Percentiles rank a stretch among this genome's conserved stretches.
Conservation (phyloP, 2,888 invertebrate species). For the Buathra laborator region DNA sequence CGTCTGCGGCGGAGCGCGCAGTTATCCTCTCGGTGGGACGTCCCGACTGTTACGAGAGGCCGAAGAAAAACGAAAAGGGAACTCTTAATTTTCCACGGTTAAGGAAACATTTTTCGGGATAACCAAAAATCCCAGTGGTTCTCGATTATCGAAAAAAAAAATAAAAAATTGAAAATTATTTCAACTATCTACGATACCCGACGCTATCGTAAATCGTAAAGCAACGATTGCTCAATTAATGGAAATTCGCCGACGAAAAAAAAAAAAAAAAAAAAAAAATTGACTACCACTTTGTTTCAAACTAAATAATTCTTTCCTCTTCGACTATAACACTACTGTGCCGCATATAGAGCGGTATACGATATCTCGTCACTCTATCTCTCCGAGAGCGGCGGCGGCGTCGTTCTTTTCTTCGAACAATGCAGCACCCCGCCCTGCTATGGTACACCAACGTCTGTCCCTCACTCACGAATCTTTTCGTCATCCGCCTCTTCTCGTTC, state of each 20-base stretch:
- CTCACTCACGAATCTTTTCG: not conserved
- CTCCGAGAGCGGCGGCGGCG: conserved; percentile 11
- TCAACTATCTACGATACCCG: not conserved
- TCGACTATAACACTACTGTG: not conserved
- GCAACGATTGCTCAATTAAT: conserved; percentile 13
- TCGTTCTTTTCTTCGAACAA: conserved; percentile 40
- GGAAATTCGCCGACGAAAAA: not conserved
- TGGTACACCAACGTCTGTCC: conserved; percentile 6
- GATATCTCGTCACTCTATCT: conserved; percentile 49
- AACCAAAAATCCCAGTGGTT: conserved; percentile 36
- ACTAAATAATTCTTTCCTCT: conserved; percentile 1
- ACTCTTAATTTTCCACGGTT: conserved; percentile 71
- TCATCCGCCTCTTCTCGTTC: conserved; percentile 29
- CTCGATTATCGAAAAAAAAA: conserved; percentile 10
- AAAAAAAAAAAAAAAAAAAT: conserved; percentile 1
- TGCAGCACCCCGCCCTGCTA: conserved; percentile 26
- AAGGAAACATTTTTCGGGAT: conserved; percentile 45
- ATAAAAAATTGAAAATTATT: not conserved
- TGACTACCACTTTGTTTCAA: not conserved
- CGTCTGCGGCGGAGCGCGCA: conserved; percentile 43
- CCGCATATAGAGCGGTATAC: conserved; percentile 2
- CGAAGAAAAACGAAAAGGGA: conserved; percentile 54
- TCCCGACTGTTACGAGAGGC: conserved; percentile 55
- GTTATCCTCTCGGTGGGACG: conserved; percentile 70
- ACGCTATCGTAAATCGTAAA: not conserved